phyloP scores from a whole-genome alignment of 2,113 vertebrate species.

The Rafetus swinhoei region DNA sequence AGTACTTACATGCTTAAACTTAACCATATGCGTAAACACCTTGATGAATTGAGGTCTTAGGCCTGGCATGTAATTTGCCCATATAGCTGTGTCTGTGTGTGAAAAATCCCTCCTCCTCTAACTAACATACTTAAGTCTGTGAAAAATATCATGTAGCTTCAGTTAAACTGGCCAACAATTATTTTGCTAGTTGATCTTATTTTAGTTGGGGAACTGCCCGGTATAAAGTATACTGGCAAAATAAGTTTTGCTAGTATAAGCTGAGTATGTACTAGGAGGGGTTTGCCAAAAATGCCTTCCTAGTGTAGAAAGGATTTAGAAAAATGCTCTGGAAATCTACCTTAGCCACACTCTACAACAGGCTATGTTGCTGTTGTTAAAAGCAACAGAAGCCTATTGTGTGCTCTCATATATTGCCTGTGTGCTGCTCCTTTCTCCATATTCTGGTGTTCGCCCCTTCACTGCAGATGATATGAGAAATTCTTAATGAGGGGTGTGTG shows the following conservation, averaged over 20 bases:
- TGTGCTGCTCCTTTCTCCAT: neutral
- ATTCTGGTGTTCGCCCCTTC: rapidly evolving
- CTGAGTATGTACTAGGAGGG: neutral
- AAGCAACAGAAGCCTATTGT: neutral
- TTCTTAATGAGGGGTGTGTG: neutral
- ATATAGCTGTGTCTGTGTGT: rapidly evolving
- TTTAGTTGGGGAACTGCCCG: no score
- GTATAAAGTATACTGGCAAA: neutral
- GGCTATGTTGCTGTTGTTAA: neutral
- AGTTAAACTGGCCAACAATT: no score
- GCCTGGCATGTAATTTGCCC: constrained; percentile 2
- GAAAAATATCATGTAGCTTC: neutral
- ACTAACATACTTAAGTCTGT: neutral
- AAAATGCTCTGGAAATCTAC: neutral
- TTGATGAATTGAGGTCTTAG: neutral
- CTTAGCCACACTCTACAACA: neutral
- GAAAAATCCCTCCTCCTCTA: neutral
- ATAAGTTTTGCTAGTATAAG: neutral
- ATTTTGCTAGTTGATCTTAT: no score
- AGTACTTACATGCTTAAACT: neutral
- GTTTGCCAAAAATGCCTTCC: neutral
- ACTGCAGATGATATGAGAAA: neutral
- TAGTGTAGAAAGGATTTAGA: neutral
- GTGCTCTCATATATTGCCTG: neutral
- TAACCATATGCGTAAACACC: neutral